Evolutionary conservation across 2,797 vertebrate species (phyloP).

Genomic region (Phrynocephalus guinanensis): DNA sequence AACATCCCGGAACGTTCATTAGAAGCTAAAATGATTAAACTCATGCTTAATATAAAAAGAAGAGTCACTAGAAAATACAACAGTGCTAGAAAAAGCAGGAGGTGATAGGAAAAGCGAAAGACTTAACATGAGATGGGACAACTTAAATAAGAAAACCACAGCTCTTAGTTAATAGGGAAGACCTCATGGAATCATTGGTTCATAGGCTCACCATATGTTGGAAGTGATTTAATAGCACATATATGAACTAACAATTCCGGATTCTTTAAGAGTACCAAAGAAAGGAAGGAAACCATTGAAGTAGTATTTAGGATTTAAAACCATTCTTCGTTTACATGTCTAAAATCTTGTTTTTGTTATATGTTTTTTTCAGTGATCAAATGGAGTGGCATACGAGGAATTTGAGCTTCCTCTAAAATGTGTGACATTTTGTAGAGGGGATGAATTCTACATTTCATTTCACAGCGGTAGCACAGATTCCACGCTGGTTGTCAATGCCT

Average conservation of each 20-base stretch:
- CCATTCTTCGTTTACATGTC: background rate
- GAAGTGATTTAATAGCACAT: no score
- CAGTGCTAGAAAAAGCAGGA: background rate
- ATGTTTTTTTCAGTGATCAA: background rate
- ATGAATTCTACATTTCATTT: slow-evolving; percentile 15
- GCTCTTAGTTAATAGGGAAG: no score
- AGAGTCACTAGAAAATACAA: background rate
- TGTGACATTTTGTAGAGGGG: background rate
- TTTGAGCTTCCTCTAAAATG: background rate
- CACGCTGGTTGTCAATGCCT: background rate
- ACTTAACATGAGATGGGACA: no score
- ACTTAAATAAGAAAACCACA: no score
- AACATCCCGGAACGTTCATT: no score
- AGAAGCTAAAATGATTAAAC: no score
- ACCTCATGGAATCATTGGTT: no score
- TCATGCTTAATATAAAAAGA: no score
- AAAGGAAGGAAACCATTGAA: background rate
- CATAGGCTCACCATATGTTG: no score
- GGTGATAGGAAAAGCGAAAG: background rate
- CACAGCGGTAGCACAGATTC: background rate
- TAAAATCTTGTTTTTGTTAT: background rate
- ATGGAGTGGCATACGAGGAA: background rate
- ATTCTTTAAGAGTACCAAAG: no score
- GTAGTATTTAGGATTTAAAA: background rate
- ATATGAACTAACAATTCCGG: no score